Conservation (phyloP, 2,797 vertebrate species). For the Acestrorhynchus altus region DNA sequence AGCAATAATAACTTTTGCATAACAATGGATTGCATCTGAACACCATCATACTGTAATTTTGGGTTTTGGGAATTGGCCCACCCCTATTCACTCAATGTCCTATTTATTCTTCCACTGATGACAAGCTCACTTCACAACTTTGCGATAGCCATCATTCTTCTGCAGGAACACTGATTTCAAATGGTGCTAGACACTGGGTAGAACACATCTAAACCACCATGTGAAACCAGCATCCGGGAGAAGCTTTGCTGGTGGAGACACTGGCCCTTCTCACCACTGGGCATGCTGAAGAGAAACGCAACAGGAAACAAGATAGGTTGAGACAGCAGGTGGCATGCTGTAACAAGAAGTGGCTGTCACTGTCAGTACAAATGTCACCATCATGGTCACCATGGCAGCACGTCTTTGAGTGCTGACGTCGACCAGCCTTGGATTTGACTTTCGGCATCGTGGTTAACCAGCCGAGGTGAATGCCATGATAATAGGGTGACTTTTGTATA, state of each 20-base stretch:
- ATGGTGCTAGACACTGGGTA: slow-evolving; percentile 98
- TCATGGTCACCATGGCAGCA: slow-evolving; percentile 55
- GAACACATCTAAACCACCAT: slow-evolving; percentile 99
- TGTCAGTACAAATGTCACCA: slow-evolving; percentile 47
- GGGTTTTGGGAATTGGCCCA: too few relatives aligned
- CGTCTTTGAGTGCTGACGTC: slow-evolving; percentile 35
- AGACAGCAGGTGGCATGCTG: slow-evolving; percentile 33
- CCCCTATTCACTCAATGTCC: background rate
- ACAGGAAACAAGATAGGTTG: slow-evolving; percentile 42
- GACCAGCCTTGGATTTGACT: slow-evolving; percentile 21
- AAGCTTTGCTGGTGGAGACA: slow-evolving; percentile 64
- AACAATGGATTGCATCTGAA: too few relatives aligned
- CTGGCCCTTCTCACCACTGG: background rate
- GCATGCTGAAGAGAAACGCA: slow-evolving; percentile 7
- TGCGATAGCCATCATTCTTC: slow-evolving; percentile 76
- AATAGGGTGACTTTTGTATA: background rate
- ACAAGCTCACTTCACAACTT: background rate
- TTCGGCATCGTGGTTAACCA: background rate
- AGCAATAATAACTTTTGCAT: too few relatives aligned
- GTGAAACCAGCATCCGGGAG: slow-evolving; percentile 98
- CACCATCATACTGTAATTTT: too few relatives aligned
- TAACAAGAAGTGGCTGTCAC: slow-evolving; percentile 36
- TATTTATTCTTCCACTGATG: background rate
- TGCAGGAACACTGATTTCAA: slow-evolving; percentile 99
- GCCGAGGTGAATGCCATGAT: background rate